phyloP scores from a whole-genome alignment of 2,113 vertebrate genomes.

The Sclerurus mexicanus region DNA sequence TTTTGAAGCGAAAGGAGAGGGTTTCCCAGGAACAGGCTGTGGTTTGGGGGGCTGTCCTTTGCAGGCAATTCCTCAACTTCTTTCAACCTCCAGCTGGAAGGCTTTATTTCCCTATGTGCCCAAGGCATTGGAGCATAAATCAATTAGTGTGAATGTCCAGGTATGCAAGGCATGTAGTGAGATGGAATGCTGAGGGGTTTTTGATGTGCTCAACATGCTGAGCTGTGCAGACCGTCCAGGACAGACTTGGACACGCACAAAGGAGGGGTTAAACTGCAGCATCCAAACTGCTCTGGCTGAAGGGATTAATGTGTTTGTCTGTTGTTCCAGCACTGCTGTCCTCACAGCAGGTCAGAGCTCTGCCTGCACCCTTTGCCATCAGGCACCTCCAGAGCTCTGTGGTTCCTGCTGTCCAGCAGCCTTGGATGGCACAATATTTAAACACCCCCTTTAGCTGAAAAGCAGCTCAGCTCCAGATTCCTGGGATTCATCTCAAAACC shows the following conservation, averaged over 20 bases:
- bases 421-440: background rate
- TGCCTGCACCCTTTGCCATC: background rate
- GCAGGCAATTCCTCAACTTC: background rate
- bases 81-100: background rate
- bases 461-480: slow-evolving; percentile 24
- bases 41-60: background rate
- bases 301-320: fast-evolving
- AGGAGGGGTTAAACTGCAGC: background rate
- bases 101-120: background rate
- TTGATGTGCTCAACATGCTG: background rate
- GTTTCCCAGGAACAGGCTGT: background rate
- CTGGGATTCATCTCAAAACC: slow-evolving; percentile 56
- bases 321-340: background rate
- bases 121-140: background rate
- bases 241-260: background rate
- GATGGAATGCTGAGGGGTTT: background rate
- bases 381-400: background rate
- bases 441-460: background rate
- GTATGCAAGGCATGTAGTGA: background rate
- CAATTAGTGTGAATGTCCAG: background rate
- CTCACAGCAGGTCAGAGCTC: background rate
- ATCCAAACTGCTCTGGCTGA: background rate
- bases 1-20: background rate
- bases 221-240: background rate
- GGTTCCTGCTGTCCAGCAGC: background rate